Conservation (phyloP, 92 coral and sea anemone species). For the Actinernus sp. region DNA sequence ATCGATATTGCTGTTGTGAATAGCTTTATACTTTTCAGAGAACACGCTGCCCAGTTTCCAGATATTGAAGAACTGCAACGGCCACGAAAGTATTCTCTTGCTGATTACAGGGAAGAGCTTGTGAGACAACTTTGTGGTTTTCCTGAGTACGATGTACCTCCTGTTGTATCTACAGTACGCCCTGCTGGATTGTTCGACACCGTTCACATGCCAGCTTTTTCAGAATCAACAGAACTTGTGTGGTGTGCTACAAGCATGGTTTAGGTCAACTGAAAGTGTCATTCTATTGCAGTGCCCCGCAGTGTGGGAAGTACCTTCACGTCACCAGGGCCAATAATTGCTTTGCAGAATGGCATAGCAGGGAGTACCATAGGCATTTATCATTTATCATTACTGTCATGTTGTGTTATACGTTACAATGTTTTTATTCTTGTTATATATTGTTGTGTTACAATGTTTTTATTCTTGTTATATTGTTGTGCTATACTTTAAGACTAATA, state of each 20-base stretch:
- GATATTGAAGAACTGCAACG: constrained; percentile 29
- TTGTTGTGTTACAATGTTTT: too few relatives aligned
- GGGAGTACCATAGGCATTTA: constrained; percentile 32
- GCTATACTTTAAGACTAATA: too few relatives aligned
- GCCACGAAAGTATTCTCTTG: constrained; percentile 27
- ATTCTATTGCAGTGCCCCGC: constrained; percentile 51
- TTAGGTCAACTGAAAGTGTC: constrained; percentile 32
- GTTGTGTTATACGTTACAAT: too few relatives aligned
- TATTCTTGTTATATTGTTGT: too few relatives aligned
- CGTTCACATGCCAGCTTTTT: constrained; percentile 43
- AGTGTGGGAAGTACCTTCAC: constrained; percentile 53
- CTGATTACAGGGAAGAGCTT: constrained; percentile 54
- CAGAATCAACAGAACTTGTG: constrained; percentile 48
- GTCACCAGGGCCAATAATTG: constrained; percentile 34
- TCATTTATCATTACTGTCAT: constrained; percentile 1
- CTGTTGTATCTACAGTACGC: neutral
- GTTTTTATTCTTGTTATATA: too few relatives aligned
- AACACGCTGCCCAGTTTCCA: constrained; percentile 40
- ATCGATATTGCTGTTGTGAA: constrained; percentile 61
- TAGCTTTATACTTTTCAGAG: constrained; percentile 37
- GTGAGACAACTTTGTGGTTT: constrained; percentile 50
- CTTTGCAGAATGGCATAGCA: constrained; percentile 36
- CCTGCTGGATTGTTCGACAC: constrained; percentile 24
- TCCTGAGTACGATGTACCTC: constrained; percentile 37
- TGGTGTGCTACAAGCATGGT: constrained; percentile 62